Evolutionary conservation across 2,888 invertebrate species (phyloP).

Genomic region (Ophonus ardosiacus): DNA sequence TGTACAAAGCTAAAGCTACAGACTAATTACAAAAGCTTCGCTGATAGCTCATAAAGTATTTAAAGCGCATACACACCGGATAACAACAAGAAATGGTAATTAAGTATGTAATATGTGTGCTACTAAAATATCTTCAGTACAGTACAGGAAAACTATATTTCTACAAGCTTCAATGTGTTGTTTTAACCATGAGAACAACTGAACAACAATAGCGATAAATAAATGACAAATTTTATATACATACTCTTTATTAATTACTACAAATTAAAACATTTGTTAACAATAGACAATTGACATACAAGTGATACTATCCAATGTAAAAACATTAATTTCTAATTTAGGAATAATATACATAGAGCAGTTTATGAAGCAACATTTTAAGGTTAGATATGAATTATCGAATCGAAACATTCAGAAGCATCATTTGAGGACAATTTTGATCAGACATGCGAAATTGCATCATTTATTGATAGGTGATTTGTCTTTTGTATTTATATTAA

Average conservation of each 20-base stretch:
- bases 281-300: background rate
- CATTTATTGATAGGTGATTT: too few species aligned
- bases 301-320: background rate
- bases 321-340: background rate
- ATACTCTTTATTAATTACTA: background rate
- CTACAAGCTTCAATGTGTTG: background rate
- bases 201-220: background rate
- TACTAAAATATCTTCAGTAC: background rate
- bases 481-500: too few species aligned
- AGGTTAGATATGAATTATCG: too few species aligned
- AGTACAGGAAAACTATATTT: background rate
- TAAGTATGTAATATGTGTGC: background rate
- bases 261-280: constrained; percentile 1
- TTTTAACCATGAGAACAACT: background rate
- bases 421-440: too few species aligned
- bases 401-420: too few species aligned
- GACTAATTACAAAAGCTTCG: constrained; percentile 2
- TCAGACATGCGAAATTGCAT: too few species aligned
- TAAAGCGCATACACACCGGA: background rate
- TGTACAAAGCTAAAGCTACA: background rate
- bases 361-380: too few species aligned
- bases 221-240: constrained; percentile 5
- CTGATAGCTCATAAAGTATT: constrained; percentile 10
- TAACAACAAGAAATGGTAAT: constrained; percentile 5
- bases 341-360: too few species aligned